Percentiles rank a stretch among this genome's conserved stretches.
Conservation (phyloP, 2,113 vertebrate species). For the Megaptera novaeangliae region DNA sequence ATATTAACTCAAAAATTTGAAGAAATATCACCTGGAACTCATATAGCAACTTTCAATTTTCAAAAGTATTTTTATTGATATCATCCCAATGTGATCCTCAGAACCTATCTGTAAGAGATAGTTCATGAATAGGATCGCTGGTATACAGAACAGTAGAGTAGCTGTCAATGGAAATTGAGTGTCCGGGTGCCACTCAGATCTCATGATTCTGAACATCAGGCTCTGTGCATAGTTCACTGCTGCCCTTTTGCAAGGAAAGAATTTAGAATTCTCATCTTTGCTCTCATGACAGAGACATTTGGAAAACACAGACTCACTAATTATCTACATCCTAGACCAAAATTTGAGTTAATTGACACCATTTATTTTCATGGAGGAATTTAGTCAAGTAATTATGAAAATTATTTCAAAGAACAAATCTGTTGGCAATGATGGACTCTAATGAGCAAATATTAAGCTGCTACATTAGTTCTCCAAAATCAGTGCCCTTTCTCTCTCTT, state of each 20-base stretch:
- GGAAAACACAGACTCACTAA: conserved; percentile 60
- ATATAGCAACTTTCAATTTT: background rate
- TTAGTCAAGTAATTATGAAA: conserved; percentile 58
- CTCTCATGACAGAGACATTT: conserved; percentile 49
- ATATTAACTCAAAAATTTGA: background rate
- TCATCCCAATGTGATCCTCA: background rate
- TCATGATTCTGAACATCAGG: background rate
- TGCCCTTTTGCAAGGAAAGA: conserved; percentile 44
- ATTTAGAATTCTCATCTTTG: conserved; percentile 25
- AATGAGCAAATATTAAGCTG: conserved; percentile 65
- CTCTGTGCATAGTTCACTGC: background rate
- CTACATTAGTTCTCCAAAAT: conserved; percentile 48
- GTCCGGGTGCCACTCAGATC: background rate
- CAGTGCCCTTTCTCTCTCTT: conserved; percentile 48
- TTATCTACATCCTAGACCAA: conserved; percentile 65
- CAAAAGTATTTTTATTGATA: background rate
- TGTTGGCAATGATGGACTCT: conserved; percentile 56
- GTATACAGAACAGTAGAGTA: background rate
- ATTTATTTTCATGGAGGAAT: conserved; percentile 60
- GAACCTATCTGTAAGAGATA: background rate
- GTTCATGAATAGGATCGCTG: background rate
- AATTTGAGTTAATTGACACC: conserved; percentile 58
- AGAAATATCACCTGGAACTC: background rate
- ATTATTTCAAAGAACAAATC: conserved; percentile 60
- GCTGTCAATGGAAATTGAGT: background rate